Evolutionary conservation across 2,113 vertebrate species (phyloP), one percentile per base, ranked within the genome.

Genomic region (Agelaius phoeniceus): DNA sequence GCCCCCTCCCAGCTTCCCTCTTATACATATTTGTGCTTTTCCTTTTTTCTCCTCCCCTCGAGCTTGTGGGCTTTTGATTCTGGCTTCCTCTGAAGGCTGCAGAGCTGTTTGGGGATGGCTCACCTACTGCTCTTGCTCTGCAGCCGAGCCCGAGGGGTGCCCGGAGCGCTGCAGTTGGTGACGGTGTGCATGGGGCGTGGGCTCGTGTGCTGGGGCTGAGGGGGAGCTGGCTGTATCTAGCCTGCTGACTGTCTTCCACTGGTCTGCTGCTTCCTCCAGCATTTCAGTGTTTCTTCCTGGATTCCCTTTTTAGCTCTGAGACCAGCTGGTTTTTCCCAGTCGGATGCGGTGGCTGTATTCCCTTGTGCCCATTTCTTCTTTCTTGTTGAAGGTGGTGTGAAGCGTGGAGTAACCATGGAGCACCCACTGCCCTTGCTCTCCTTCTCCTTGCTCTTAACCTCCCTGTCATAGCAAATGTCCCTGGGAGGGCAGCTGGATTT

Each of bases 1-100:
- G 68, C 79, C 43, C 73, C 48, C 65, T 94, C 83, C 76, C 76
- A 88, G 76, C 85, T 93, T 96, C 88, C 93, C 83, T 73, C 90
- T 77, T 63, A n/a, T 1, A 28, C 10, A 1, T 41, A n/a, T 55
- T 78, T 49, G n/a, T 75, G 69, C 62, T n/a, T 88, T 87, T 59
- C 48, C 14, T 26, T 54, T 54, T 24, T 62, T 33, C 30, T 22
- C 3, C 16, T 28, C 31, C 4, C 9, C 30, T 13, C 3, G 1
- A 10, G 24, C 68, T 59, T 59, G 59, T 37, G 33, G 17, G 86
- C 43, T 73, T 81, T 83, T 57, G 46, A 62, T 85, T 93, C 63
- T 0, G 0, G 52, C 48, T 89, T 87, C 75, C 72, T 76, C 82
- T 30, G 75, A 67, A 84, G 55, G 39, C 54, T 76, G 54, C 39